These are phyloP conservation scores for Solen grandis DNA, from an alignment of 1,140 invertebrate species.

Conservation along the genomic window DNA sequence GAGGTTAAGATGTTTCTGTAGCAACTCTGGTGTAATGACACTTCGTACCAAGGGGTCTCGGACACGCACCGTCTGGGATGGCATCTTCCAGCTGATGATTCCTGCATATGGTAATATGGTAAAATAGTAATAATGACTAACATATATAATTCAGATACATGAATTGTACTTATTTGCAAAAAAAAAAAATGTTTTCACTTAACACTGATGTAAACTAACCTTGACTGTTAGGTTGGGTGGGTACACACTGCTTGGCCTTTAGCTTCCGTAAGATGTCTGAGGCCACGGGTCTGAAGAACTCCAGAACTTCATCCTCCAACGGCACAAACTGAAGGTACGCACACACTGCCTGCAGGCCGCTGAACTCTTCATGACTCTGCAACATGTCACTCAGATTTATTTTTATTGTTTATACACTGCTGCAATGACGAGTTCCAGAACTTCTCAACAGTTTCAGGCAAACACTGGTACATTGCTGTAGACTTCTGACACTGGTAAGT, in stretches of 20 bases:
- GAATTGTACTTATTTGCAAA: too few relatives aligned
- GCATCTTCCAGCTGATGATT: slow-evolving; percentile 72
- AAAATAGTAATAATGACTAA: too few relatives aligned
- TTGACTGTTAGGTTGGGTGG: slow-evolving; percentile 66
- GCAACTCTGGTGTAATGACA: slow-evolving; percentile 72
- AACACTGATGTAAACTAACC: slow-evolving; percentile 60
- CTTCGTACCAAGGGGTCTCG: slow-evolving; percentile 69
- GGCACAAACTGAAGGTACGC: slow-evolving; percentile 78
- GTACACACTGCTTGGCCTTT: slow-evolving; percentile 74
- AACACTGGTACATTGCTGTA: too few relatives aligned
- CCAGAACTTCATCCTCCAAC: slow-evolving; percentile 78
- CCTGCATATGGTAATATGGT: too few relatives aligned
- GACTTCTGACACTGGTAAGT: too few relatives aligned
- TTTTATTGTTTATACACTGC: too few relatives aligned
- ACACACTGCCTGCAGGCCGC: slow-evolving; percentile 70
- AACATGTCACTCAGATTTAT: too few relatives aligned
- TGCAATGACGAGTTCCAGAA: too few relatives aligned
- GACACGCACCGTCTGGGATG: slow-evolving; percentile 75
- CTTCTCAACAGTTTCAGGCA: too few relatives aligned
- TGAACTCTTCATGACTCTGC: slow-evolving; percentile 72
- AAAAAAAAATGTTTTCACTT: background rate
- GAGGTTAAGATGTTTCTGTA: slow-evolving; percentile 72
- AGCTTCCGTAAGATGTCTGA: slow-evolving; percentile 74
- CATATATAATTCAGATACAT: too few relatives aligned
- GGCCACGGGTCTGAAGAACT: slow-evolving; percentile 79